A percentile compares a stretch with the other conserved stretches of the same genome.
Conservation (phyloP, 2,113 vertebrate genomes). For the Lanius collurio region DNA sequence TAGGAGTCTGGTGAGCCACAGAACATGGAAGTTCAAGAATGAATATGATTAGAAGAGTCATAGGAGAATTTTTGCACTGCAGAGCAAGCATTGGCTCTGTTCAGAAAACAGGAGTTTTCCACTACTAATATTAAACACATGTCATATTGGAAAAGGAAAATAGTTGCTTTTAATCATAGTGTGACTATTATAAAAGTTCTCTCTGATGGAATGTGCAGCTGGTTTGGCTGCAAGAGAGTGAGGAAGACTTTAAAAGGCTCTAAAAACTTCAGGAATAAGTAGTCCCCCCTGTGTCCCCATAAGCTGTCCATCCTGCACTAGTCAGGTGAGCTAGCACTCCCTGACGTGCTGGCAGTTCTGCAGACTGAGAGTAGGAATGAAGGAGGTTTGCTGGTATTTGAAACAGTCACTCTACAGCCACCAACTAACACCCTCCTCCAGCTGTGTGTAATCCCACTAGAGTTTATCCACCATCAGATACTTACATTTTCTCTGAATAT, state of each 20-base stretch:
- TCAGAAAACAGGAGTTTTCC: neutral
- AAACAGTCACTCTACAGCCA: neutral
- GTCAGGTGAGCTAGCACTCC: neutral
- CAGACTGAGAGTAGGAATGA: neutral
- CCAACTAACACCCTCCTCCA: neutral
- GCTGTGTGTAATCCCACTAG: neutral
- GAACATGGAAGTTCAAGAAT: neutral
- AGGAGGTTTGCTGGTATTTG: neutral
- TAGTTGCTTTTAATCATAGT: neutral
- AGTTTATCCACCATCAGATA: neutral
- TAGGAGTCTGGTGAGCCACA: neutral
- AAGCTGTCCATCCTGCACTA: neutral
- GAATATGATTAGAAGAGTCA: neutral
- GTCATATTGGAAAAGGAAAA: neutral
- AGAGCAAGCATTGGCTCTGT: neutral
- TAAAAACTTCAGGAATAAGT: neutral
- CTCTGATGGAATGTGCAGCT: neutral
- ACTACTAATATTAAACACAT: neutral
- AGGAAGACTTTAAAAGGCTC: neutral
- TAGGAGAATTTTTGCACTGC: neutral
- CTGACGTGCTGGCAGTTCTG: neutral
- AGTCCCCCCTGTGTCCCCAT: neutral
- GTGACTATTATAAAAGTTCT: neutral
- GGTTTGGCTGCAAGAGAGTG: neutral
- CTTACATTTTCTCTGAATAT: constrained; percentile 93